These are phyloP conservation scores for Erpetoichthys calabaricus DNA, from an alignment of 2,797 vertebrate genomes.

Conservation along the genomic window DNA sequence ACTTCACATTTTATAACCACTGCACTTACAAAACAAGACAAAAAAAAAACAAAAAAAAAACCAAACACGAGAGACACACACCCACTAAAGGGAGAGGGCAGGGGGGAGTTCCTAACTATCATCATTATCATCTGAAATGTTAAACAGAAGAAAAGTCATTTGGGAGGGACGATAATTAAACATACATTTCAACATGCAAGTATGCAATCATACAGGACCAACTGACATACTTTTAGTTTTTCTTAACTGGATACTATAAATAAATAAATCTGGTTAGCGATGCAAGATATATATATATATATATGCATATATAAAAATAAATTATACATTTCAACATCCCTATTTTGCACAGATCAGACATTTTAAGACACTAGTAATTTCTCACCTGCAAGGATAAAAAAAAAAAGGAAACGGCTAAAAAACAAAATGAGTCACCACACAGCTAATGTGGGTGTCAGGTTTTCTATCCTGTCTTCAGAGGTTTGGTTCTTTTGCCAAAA, in stretches of 20 bases:
- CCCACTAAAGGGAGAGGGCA: no score
- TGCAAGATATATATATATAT: slow-evolving; percentile 7
- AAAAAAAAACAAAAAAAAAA: no score
- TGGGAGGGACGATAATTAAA: slow-evolving; percentile 1
- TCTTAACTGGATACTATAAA: slow-evolving; percentile 10
- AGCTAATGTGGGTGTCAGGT: no score
- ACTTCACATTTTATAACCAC: no score
- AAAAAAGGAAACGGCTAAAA: slow-evolving; percentile 2
- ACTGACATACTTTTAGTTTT: slow-evolving; percentile 9
- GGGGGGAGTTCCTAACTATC: no score
- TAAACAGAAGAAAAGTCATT: neutral
- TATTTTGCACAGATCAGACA: slow-evolving; percentile 11
- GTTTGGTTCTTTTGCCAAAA: neutral
- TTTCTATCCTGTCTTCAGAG: neutral
- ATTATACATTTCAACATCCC: slow-evolving; percentile 9
- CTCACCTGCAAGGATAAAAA: neutral
- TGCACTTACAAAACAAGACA: no score
- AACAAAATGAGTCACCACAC: no score
- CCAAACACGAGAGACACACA: no score
- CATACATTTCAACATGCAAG: neutral
- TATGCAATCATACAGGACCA: neutral
- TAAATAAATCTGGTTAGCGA: slow-evolving; percentile 23
- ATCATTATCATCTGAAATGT: no score
- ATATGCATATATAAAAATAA: slow-evolving; percentile 18
- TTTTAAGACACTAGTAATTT: slow-evolving; percentile 10